Evolutionary conservation across 2,888 invertebrate genomes (phyloP).

Genomic region (Spodoptera picta): DNA sequence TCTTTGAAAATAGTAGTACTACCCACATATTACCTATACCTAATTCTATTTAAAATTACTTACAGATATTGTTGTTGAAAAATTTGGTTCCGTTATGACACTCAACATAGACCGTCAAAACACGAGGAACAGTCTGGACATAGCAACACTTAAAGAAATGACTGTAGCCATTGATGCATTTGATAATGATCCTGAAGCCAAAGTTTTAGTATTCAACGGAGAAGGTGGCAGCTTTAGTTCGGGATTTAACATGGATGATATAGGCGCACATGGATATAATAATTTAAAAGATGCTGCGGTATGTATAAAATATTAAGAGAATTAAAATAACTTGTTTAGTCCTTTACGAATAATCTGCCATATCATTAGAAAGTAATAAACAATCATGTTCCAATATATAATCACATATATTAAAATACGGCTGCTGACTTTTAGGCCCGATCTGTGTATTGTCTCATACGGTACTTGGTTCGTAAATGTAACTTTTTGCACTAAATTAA

Average conservation of each 20-base stretch:
- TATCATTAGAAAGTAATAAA: too few species aligned
- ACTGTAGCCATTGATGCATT: constrained; percentile 92
- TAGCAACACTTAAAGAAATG: constrained; percentile 90
- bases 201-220: constrained; percentile 95
- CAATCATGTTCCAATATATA: too few species aligned
- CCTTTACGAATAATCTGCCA: too few species aligned
- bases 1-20: background rate
- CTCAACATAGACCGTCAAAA: constrained; percentile 96
- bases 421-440: too few species aligned
- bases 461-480: too few species aligned
- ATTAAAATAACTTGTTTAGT: too few species aligned
- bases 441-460: too few species aligned
- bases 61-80: constrained; percentile 88
- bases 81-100: constrained; percentile 90
- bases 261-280: constrained; percentile 85
- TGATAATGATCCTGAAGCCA: constrained; percentile 92
- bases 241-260: constrained; percentile 95
- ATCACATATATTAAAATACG: too few species aligned
- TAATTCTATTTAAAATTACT: constrained; percentile 11
- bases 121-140: constrained; percentile 95
- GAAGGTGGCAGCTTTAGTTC: constrained; percentile 98
- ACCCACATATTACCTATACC: background rate
- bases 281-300: constrained; percentile 80
- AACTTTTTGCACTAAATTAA: too few species aligned
- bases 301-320: constrained; percentile 44